phyloP scores from a whole-genome alignment of 2,888 invertebrate species.

The Lampropteryx suffumata region DNA sequence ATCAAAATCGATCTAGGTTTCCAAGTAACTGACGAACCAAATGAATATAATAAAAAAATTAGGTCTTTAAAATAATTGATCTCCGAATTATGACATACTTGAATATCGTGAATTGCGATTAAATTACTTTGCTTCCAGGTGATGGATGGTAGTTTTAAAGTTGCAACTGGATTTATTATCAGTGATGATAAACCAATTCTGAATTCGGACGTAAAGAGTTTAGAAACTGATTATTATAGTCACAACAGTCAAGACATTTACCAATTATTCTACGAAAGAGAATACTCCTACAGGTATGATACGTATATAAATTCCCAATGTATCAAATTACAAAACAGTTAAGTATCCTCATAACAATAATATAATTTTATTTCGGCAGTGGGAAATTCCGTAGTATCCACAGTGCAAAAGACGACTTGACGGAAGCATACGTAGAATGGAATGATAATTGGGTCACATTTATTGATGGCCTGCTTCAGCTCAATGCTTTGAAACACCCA shows the following conservation, averaged over 20 bases:
- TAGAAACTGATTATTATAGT: not conserved
- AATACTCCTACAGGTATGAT: slow-evolving; percentile 19
- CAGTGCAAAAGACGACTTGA: slow-evolving; percentile 34
- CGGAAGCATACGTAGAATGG: slow-evolving; percentile 78
- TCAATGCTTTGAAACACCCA: slow-evolving; percentile 83
- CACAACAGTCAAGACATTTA: slow-evolving; percentile 17
- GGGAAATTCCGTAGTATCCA: slow-evolving; percentile 47
- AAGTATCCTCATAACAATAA: too few species aligned
- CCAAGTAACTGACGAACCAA: too few species aligned
- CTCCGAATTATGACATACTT: too few species aligned
- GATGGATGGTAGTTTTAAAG: slow-evolving; percentile 12
- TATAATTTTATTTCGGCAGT: slow-evolving; percentile 33
- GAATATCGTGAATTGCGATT: too few species aligned
- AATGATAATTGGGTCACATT: slow-evolving; percentile 91
- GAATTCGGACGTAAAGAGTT: not conserved
- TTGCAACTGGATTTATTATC: slow-evolving; percentile 21
- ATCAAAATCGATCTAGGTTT: too few species aligned
- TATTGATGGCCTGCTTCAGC: slow-evolving; percentile 91
- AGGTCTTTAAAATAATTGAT: too few species aligned
- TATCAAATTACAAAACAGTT: too few species aligned
- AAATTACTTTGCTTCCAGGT: slow-evolving; percentile 5
- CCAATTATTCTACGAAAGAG: slow-evolving; percentile 17
- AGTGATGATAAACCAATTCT: not conserved
- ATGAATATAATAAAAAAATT: too few species aligned
- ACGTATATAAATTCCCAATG: too few species aligned